Conservation (phyloP, 23 tunicate species). For the Corella eumyota region DNA sequence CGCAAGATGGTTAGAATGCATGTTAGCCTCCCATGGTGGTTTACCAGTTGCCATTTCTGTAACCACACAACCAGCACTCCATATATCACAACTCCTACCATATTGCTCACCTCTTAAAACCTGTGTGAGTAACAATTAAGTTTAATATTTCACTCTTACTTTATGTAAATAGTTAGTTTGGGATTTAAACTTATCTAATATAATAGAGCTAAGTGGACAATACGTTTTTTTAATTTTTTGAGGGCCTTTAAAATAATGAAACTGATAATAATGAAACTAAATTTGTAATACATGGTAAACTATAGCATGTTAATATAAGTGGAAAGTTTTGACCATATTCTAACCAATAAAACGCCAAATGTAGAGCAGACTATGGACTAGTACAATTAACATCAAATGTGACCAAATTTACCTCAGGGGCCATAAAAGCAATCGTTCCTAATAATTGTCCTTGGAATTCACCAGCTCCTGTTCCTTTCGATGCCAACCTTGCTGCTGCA, state of each 20-base stretch:
- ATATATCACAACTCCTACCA: constrained; percentile 86
- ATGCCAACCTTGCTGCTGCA: constrained; percentile 78
- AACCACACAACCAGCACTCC: constrained; percentile 89
- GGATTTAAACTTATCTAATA: no score
- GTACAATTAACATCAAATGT: no score
- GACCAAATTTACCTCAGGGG: constrained; percentile 88
- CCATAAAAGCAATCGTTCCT: constrained; percentile 90
- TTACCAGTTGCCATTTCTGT: constrained; percentile 86
- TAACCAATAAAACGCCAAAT: no score
- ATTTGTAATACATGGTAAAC: no score
- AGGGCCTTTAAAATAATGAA: no score
- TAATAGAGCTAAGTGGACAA: no score
- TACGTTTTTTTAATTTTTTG: no score
- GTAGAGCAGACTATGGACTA: no score
- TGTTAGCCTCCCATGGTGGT: constrained; percentile 93
- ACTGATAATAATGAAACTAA: no score
- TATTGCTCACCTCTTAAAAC: constrained; percentile 88
- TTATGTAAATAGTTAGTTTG: no score
- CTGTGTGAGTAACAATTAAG: constrained; percentile 23
- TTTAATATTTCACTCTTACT: neutral
- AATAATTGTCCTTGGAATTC: constrained; percentile 85
- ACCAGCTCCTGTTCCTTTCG: constrained; percentile 75
- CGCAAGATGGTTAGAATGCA: constrained; percentile 84
- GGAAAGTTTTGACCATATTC: no score
- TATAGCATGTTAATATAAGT: no score